Evolutionary conservation across 2,113 vertebrate genomes (phyloP), one percentile per base, ranked within the genome.

Genomic region (Tragelaphus imberbis): DNA sequence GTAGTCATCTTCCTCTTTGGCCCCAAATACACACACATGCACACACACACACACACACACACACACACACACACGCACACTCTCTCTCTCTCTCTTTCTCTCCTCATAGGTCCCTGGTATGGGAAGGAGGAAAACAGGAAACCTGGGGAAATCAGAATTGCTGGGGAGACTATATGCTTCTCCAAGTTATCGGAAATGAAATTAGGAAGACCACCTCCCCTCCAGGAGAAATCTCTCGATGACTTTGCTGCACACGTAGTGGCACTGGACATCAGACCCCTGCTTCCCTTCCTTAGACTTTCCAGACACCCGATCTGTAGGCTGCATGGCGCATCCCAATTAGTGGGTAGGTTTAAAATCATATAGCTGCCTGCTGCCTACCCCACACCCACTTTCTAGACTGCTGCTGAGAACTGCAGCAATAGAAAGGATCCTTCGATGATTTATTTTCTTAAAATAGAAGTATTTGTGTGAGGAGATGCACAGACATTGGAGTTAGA

Each of bases 191-290:
- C 63, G 58, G 84, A 40, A 19, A 6, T 7, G 9, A 12, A 10
- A n/a, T 21, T 33, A 53, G n/a, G 58, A 44, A 27, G 27, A 40
- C 33, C 44, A 6, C 17, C 23, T 85, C 28, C 13, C 11, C 16
- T 36, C 10, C n/a, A 19, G 79, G 23, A 65, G 6, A 85, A 27
- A 17, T 0, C 5, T 80, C n/a, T 23, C 0, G 0, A 2, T 13
- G 49, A 28, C 6, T 14, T 10, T 11, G 9, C 14, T 10, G 40
- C 28, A 16, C 11, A 21, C 0, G 0, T 0, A 5, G 36, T 8
- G 81, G 71, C 8, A 2, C 6, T 36, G 12, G 56, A 27, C 7
- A 25, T 1, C 23, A 23, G 75, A 1, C 14, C 17, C 12, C 28
- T 1, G 44, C 21, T 13, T 40, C 16, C 1, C 11, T 33, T 30